Evolutionary conservation across 1,140 invertebrate genomes (phyloP).

Genomic region (Brachionus calyciflorus): DNA sequence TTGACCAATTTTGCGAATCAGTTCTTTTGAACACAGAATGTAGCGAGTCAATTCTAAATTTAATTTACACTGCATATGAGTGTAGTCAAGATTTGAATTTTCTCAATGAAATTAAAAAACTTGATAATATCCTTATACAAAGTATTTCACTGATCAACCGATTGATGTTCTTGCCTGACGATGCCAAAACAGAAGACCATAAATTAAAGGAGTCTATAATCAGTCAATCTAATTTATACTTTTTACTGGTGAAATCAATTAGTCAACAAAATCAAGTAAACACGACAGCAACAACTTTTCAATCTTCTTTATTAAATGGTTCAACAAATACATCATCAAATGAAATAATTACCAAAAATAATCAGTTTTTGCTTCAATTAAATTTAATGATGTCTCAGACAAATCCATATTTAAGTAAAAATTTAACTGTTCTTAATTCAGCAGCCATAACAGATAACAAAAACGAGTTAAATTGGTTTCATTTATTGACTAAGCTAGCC

Average conservation of each 20-base stretch:
- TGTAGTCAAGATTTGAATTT: slow-evolving; percentile 1
- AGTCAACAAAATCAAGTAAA: slow-evolving; percentile 6
- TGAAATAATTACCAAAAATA: slow-evolving; percentile 23
- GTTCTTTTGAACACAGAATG: slow-evolving; percentile 43
- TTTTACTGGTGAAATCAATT: slow-evolving; percentile 19
- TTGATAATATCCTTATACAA: slow-evolving; percentile 12
- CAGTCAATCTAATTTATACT: slow-evolving; percentile 10
- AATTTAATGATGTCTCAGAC: slow-evolving; percentile 18
- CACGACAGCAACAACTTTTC: neutral
- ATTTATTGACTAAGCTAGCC: slow-evolving; percentile 20
- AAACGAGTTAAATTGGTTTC: slow-evolving; percentile 31
- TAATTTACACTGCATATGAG: slow-evolving; percentile 19
- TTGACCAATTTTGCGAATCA: slow-evolving; percentile 25
- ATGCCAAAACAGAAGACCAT: neutral
- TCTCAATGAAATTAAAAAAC: neutral
- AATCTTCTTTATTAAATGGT: neutral
- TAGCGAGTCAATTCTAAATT: slow-evolving; percentile 13
- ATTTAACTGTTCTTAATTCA: neutral
- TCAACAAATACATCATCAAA: slow-evolving; percentile 1
- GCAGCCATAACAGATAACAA: neutral
- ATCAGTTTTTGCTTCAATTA: slow-evolving; percentile 41
- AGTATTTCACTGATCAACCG: slow-evolving; percentile 40
- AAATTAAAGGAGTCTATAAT: neutral
- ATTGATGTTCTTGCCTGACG: neutral
- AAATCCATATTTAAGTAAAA: slow-evolving; percentile 24